A percentile compares a stretch with the other conserved stretches of the same genome.
Evolutionary conservation across 2,113 vertebrate genomes (phyloP).

Genomic region (Brachyhypopomus occidentalis): DNA sequence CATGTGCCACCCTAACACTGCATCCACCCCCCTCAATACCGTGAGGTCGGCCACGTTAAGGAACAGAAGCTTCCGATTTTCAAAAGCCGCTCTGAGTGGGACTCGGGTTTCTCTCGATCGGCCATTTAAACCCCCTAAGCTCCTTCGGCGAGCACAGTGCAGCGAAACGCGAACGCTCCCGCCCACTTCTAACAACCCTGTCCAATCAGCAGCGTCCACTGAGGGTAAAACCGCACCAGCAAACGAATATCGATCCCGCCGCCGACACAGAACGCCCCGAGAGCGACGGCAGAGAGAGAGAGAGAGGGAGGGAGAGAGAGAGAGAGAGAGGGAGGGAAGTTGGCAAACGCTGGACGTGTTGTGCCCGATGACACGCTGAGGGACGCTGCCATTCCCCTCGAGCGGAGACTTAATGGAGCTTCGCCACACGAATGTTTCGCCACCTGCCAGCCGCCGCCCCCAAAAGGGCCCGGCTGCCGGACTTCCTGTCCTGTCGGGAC

Average conservation of each 20-base stretch:
- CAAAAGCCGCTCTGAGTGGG: neutral
- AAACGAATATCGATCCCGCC: conserved; percentile 30
- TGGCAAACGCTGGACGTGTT: neutral
- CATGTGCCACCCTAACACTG: no score
- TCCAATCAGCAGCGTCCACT: conserved; percentile 27
- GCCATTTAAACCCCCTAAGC: conserved; percentile 3
- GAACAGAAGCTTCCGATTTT: neutral
- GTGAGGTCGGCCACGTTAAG: no score
- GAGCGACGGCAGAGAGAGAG: neutral
- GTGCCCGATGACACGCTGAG: neutral
- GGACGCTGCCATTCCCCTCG: neutral
- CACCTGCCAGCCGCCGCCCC: neutral
- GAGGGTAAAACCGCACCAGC: conserved; percentile 35
- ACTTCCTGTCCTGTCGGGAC: neutral
- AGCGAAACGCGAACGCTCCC: no score
- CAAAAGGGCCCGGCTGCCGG: neutral
- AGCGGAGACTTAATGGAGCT: conserved; percentile 6
- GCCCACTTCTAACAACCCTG: conserved; percentile 21
- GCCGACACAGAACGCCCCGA: neutral
- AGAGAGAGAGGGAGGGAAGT: no score
- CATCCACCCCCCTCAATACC: no score
- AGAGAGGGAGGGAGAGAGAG: no score
- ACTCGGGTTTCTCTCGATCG: neutral
- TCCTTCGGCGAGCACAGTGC: conserved; percentile 23
- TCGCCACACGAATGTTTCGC: neutral